Base-by-base conservation (phyloP, 2,797 vertebrate species). In the Gymnopithys bicolor region DNA sequence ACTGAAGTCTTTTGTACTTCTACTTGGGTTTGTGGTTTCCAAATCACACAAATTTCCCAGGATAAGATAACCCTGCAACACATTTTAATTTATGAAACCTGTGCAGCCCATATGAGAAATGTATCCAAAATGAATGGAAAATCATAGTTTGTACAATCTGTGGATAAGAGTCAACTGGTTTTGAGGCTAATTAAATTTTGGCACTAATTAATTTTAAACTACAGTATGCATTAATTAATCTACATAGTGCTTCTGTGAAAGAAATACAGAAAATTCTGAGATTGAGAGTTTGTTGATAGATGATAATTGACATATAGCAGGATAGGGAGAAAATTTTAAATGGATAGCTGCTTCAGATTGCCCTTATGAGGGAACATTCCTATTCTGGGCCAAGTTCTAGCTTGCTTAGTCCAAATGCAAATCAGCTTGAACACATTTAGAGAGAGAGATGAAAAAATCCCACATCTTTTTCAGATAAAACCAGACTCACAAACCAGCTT, bases 161-260 rank as follows among this genome's bases (percentile, higher is more conserved):
- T 73, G 66, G 77, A 74, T 87, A 87, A 82, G 67, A 68, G 91
- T 67, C 67, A 94, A 70, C 11, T 59, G 43, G 24, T 76, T 28
- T 76, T 86, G 55, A 88, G 41, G 21, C 45, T 52, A 86, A 95
- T 87, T 90, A 76, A 67, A 74, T 74, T 74, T 76, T 90, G 77
- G 41, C 48, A 63, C 37, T 76, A 74, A 78, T 75, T 75, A 91
- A 56, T 84, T 93, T 92, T 70, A 94, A 48, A 25, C 32, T 70
- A 82, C 32, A 87, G 6, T 70, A 30, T 82, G 19, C 28, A 63
- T 45, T 87, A 76, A 88, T 90, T 86, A 86, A 76, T 73, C 22
- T n/a, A 75, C 28, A 67, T 12, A 87, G 41, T 51, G 48, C 22
- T 88, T 52, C 67, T 43, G 25, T 67, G 46, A 81, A 93, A 81